These are phyloP conservation scores for Malacosoma neustria DNA, from an alignment of 2,888 invertebrate genomes.

Conservation along the genomic window DNA sequence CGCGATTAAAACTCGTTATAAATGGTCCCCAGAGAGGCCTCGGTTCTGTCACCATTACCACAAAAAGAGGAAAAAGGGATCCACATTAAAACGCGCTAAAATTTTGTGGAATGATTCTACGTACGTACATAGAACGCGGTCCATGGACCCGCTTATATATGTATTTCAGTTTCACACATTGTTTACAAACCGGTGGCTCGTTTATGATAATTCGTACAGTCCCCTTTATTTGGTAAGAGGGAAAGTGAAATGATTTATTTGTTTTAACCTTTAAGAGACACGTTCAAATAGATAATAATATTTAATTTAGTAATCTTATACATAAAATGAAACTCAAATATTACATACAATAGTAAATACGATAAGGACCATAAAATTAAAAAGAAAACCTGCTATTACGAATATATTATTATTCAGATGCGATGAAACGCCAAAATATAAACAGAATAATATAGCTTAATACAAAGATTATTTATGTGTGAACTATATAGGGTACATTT, in stretches of 20 bases:
- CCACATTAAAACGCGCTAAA: constrained; percentile 38
- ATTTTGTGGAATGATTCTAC: constrained; percentile 17
- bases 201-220: not conserved
- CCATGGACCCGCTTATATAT: constrained; percentile 6
- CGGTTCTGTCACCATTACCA: constrained; percentile 44
- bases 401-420: too few relatives aligned
- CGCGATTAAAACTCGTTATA: constrained; percentile 55
- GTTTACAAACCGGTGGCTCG: not conserved
- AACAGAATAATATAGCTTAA: too few relatives aligned
- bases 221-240: not conserved
- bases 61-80: constrained; percentile 42
- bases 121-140: constrained; percentile 5
- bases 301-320: too few relatives aligned
- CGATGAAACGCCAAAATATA: too few relatives aligned
- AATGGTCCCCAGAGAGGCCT: constrained; percentile 37
- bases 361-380: too few relatives aligned
- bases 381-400: too few relatives aligned
- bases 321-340: too few relatives aligned
- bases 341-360: too few relatives aligned
- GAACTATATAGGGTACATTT: too few relatives aligned
- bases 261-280: not conserved
- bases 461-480: too few relatives aligned
- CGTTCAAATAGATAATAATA: not conserved
- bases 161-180: constrained; percentile 1
- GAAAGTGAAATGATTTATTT: not conserved